Evolutionary conservation across 2,888 invertebrate species (phyloP).

Genomic region (Piscicola geometra): DNA sequence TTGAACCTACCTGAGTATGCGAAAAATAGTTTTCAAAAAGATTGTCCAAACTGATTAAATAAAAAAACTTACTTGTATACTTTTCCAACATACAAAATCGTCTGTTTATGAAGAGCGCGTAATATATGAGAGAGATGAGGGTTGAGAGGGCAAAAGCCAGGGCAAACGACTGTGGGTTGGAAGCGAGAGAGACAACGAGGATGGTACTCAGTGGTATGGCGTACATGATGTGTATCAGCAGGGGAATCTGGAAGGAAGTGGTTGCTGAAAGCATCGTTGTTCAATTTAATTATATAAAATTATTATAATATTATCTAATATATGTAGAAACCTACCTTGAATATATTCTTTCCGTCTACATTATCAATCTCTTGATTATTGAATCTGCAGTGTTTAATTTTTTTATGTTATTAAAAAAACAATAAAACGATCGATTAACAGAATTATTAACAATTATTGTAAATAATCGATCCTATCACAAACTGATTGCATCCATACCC

Average conservation of each 20-base stretch:
- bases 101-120: constrained; percentile 19
- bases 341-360: no score
- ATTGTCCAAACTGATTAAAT: not conserved
- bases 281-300: no score
- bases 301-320: no score
- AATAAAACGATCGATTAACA: no score
- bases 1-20: constrained; percentile 26
- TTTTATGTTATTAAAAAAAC: no score
- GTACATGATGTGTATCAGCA: constrained; percentile 30
- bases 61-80: not conserved
- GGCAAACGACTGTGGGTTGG: constrained; percentile 27
- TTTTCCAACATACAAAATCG: not conserved
- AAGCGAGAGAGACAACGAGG: constrained; percentile 25
- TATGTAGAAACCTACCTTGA: no score
- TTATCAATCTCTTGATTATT: no score
- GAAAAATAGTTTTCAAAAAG: not conserved
- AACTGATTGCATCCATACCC: no score
- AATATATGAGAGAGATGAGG: constrained; percentile 28
- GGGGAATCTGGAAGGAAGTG: constrained; percentile 37
- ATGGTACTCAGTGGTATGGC: constrained; percentile 13
- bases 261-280: no score
- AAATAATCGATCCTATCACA: no score
- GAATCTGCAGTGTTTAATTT: no score
- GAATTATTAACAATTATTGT: no score
- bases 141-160: not conserved